Evolutionary conservation across 1,140 invertebrate genomes (phyloP), one percentile per base, ranked within the genome.

Genomic region (Tetramorium alpestre): DNA sequence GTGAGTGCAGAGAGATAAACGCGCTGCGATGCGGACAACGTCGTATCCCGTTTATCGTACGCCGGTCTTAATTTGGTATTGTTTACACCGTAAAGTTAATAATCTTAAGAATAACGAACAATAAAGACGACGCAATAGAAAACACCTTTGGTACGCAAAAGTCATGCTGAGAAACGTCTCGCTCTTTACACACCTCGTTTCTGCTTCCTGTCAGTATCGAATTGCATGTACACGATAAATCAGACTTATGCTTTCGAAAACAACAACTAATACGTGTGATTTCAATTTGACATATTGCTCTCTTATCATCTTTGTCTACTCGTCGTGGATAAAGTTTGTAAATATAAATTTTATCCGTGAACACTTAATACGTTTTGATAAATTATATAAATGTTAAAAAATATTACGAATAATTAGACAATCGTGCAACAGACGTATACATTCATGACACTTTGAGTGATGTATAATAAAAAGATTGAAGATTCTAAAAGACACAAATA

Each of bases 121-220:
- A 47, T 86, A 86, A 88, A 65, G 58, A 85, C 54, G 84, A 88
- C 60, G 69, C 76, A 86, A 86, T 88, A 86, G 75, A 88, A 88
- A 88, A 86, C 69, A 69, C 18, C 75, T 33, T 54, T 88, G 56
- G 56, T 78, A 89, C 16, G 25, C 58, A 88, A 86, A 88, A 82
- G 10, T 65, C 25, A 65, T 44, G 44, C 65, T 60, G 58, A 41
- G 33, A 67, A 77, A 77, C 70, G 73, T 58, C 73, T 73, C 47
- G 87, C 49, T 77, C 56, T 60, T 85, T 54, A 25, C 49, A 22
- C 22, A 0, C 8, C 3, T 77, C 7, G 11, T 81, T 28, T 85
- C 62, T 86, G 47, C 33, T 60, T 70, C 22, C 18, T 54, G 18
- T 8, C 18, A 49, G 2, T 8, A 69, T 47, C 41, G 16, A 69